Evolutionary conservation across 2,113 vertebrate genomes (phyloP).

Genomic region (Sinocyclocheilus anophthalmus): DNA sequence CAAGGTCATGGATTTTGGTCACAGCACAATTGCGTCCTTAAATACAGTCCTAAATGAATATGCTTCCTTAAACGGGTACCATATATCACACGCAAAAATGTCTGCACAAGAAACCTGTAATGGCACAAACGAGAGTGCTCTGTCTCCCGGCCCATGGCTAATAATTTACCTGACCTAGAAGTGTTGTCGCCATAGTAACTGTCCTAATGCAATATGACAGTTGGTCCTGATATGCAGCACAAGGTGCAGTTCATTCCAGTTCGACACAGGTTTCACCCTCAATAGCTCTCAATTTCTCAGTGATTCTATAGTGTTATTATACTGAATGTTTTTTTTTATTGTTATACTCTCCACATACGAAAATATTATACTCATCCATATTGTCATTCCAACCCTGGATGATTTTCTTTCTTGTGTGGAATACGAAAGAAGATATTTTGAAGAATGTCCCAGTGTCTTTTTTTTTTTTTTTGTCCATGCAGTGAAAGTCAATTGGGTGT

Average conservation of each 20-base stretch:
- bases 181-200: conserved; percentile 51
- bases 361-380: background rate
- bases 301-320: background rate
- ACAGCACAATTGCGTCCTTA: background rate
- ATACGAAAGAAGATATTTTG: background rate
- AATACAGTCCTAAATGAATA: background rate
- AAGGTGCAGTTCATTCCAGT: conserved; percentile 3
- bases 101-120: conserved; percentile 24
- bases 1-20: conserved; percentile 14
- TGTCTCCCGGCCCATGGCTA: conserved; percentile 40
- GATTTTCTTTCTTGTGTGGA: background rate
- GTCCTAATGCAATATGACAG: conserved; percentile 38
- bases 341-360: background rate
- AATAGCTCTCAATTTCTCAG: background rate
- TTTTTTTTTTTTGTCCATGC: background rate
- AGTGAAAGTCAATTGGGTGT: background rate
- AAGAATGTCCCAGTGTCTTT: background rate
- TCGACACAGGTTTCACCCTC: background rate
- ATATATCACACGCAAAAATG: conserved; percentile 22
- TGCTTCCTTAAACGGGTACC: background rate
- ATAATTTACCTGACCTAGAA: conserved; percentile 55
- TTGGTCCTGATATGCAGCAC: conserved; percentile 21
- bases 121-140: conserved; percentile 27
- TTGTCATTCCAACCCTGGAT: background rate
- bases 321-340: background rate